Conservation (phyloP, 1,140 invertebrate species). For the Dinothrombium tinctorium region DNA sequence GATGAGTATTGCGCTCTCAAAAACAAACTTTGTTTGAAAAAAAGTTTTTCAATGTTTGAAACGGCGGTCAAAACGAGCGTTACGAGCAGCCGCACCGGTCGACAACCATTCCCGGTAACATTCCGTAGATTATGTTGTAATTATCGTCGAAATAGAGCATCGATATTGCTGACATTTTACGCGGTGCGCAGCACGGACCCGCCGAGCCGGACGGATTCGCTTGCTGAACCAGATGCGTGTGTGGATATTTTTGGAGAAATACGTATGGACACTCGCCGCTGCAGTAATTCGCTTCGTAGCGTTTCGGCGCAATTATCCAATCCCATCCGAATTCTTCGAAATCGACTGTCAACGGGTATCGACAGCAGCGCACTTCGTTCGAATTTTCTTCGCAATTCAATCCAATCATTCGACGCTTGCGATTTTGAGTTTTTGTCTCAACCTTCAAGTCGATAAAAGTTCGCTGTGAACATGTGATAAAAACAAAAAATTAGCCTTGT, state of each 20-base stretch:
- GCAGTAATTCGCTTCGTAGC: conserved; percentile 90
- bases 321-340: conserved; percentile 94
- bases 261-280: conserved; percentile 72
- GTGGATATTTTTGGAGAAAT: conserved; percentile 67
- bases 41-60: too few relatives aligned
- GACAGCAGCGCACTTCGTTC: conserved; percentile 55
- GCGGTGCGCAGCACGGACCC: conserved; percentile 66
- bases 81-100: conserved; percentile 76
- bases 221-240: conserved; percentile 72
- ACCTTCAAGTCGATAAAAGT: conserved; percentile 55
- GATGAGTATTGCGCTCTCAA: too few relatives aligned
- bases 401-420: conserved; percentile 43
- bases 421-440: conserved; percentile 32
- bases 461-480: too few relatives aligned
- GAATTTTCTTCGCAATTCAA: conserved; percentile 49
- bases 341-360: conserved; percentile 75
- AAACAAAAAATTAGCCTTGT: too few relatives aligned
- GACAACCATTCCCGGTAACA: conserved; percentile 73
- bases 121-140: conserved; percentile 60
- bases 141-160: conserved; percentile 75
- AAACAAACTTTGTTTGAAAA: too few relatives aligned
- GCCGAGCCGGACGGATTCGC: conserved; percentile 38
- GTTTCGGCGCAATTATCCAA: conserved; percentile 87
- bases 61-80: too few relatives aligned
- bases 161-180: conserved; percentile 62